Base-by-base conservation (phyloP, 2,888 invertebrate genomes). In the Drosophila ezoana region DNA sequence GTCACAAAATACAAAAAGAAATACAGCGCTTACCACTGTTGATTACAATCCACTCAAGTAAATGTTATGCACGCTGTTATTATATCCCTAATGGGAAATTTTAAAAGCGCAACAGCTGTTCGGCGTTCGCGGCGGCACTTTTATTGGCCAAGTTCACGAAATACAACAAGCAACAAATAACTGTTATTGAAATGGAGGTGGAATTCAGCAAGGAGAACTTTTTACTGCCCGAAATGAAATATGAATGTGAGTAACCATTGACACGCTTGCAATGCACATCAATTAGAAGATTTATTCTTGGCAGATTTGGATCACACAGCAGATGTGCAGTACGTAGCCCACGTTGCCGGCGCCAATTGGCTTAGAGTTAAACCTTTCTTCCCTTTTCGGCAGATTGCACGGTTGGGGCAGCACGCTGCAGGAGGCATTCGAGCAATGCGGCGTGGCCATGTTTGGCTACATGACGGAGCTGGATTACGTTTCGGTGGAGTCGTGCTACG, bases 291-390 rank as follows among this genome's bases (percentile, higher is more conserved):
- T 23, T 23, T 35, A 18, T 32, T 16, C 16, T 38, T 48, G 13
- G n/a, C 93, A 97, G 97, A 97, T 94, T 93, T 99, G 91, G 99
- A 99, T 91, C 99, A 99, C 91, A 98, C 99, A 33, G 99, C 99
- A 16, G 99, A 99, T 93, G 97, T 99, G n/a, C 99, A 99, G 97
- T 98, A 94, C 96, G 97, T 96, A 89, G 0, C 4, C 35, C 60
- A 58, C 49, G 48, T 65, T 51, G 45, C 2, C 33, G 6, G 41
- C 13, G 28, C 14, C 28, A 32, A 28, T 3, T 18, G 28, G 18
- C 40, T n/a, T 18, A 16, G 8, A 18, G 16, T 32, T 3, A 13
- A 9, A 16, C 1, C 3, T 52, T 47, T 8, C 1, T 16, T 40
- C 16, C 14, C 9, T 14, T 8, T 40, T 9, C 8, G 8, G 14